Evolutionary conservation across 2,888 invertebrate genomes (phyloP), one percentile per base, ranked within the genome.

Genomic region (Heliconius erato): DNA sequence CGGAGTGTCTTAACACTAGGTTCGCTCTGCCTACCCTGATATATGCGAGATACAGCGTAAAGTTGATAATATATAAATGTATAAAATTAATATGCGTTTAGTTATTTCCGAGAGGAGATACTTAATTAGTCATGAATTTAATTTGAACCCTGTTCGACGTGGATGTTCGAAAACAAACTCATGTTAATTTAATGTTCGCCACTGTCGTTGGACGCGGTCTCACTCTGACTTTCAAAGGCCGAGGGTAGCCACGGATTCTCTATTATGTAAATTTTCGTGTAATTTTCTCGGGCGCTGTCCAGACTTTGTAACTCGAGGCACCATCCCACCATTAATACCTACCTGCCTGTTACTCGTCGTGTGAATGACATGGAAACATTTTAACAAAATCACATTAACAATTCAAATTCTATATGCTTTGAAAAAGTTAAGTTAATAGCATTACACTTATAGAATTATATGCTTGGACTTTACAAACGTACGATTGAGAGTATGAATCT

Each of bases 221-320:
- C 86, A 91, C 89, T 88, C 92, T 90, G 90, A 92, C 92, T 94
- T 94, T 94, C 95, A 95, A 95, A 95, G 95, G 94, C 94, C 93
- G 89, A 91, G 91, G 92, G 91, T 90, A 90, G 93, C 94, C 94
- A 95, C 94, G 93, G 95, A 94, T 94, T 95, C 94, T 94, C 94
- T 94, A 95, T 95, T 95, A 95, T 95, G 95, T 94, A 95, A 95
- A 95, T 95, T 95, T 93, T 90, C 91, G 89, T 91, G 94, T 95
- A 95, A 95, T 95, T 95, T 95, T 92, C 93, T 92, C 94, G 93
- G 89, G 91, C 91, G 91, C 92, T 90, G 91, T 91, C 89, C 92
- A 91, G 94, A 94, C 94, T 95, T 95, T 94, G 95, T 92, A 93
- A 94, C 91, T 87, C 89, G 91, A 94, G 88, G 89, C 89, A 91